Conservation (phyloP, 2,888 invertebrate genomes). For the Julus scanicus region DNA sequence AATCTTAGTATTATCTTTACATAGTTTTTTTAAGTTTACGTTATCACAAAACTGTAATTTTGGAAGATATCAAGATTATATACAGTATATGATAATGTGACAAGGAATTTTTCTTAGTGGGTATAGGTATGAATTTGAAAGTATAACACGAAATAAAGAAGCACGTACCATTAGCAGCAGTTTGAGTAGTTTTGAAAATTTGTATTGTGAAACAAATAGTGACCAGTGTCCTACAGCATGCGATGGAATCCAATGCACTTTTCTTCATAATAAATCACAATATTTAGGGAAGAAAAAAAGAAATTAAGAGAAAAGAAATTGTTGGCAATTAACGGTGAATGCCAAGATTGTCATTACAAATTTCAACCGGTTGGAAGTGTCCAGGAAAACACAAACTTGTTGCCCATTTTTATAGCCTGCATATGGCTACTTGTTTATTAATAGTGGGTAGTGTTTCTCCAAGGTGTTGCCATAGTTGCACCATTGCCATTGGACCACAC, state of each 20-base stretch:
- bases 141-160: background rate
- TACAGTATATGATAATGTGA: background rate
- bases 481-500: slow-evolving; percentile 15
- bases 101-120: background rate
- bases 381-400: background rate
- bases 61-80: background rate
- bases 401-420: slow-evolving; percentile 43
- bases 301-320: background rate
- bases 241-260: background rate
- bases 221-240: background rate
- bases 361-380: slow-evolving; percentile 12
- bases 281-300: background rate
- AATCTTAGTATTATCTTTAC: too few species aligned
- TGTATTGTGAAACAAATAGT: slow-evolving; percentile 6
- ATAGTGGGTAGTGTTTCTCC: slow-evolving; percentile 7
- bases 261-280: slow-evolving; percentile 41
- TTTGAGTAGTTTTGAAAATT: background rate
- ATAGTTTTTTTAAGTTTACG: too few species aligned
- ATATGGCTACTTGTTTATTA: slow-evolving; percentile 45
- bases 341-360: background rate
- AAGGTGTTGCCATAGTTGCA: slow-evolving; percentile 42
- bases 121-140: background rate
- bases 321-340: background rate
- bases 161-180: slow-evolving; percentile 2
- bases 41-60: background rate